Evolutionary conservation across 2,113 vertebrate species (phyloP), one percentile per base, ranked within the genome.

Genomic region (Passer montanus): DNA sequence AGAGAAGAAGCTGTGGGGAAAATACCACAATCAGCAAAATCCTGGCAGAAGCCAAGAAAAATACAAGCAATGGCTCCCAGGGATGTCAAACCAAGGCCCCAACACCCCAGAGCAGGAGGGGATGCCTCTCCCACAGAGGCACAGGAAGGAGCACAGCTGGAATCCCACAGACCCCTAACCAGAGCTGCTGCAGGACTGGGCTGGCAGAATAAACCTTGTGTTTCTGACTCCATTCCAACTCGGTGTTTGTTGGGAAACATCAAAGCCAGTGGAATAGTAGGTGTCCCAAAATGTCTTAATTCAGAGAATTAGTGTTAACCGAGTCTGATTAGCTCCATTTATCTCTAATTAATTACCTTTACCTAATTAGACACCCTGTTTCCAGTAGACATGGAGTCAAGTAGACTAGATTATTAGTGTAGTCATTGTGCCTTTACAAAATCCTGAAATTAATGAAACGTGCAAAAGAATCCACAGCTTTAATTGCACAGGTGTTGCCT

Each of bases 301-400:
- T 98, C 98, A 98, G 98, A 99, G 98, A 98, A 98, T 98, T 98
- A 98, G 98, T 98, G 99, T 99, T 99, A 99, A 99, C 98, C 91
- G 98, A 98, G 98, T 96, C 98, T 99, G 99, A 99, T 99, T 99
- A 99, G 98, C 98, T 99, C 98, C 99, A 98, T 99, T 99, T 99
- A 99, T 99, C 99, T 99, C 99, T 99, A 99, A 99, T 99, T 99
- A 99, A 99, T 99, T 99, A 99, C 99, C 98, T 99, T 99, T 99
- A 99, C 98, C 98, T 99, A 99, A 99, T 99, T 99, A 99, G 99
- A 99, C 98, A 98, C 98, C 99, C 98, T 98, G 98, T 99, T 99
- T 99, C 98, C 96, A 97, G 98, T 96, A 99, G 99, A 99, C 99
- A 98, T 89, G 98, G 99, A 99, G 99, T 99, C 99, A 99, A 99